Base-by-base conservation (phyloP, 2,888 invertebrate genomes). In the Anarsia innoxiella region DNA sequence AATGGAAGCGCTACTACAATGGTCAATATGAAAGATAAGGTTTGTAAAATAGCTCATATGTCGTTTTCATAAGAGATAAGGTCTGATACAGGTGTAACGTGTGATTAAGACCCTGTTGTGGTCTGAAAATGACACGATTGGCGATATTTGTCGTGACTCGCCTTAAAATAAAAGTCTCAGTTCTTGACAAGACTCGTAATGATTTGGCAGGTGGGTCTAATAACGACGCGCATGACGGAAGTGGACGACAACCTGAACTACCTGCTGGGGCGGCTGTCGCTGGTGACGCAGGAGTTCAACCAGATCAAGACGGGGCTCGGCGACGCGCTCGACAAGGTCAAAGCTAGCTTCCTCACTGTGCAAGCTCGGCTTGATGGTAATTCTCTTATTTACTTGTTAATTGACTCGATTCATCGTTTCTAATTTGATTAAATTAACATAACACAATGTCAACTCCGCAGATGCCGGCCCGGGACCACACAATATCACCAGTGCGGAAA, bases 271-370 rank as follows among this genome's bases (percentile, higher is more conserved):
- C 86, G 92, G 38, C 74, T 95, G 39, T 91, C 93, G 0, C 75
- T 95, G 4, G 92, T 94, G 19, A 93, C 93, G 1, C 93, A 93
- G 51, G 95, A 96, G 69, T 95, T 95, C 73, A 91, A 91, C 58
- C 88, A 89, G 57, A 93, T 95, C 46, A 93, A 94, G 64, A 77
- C 84, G 0, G 93, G 93, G 0, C 80, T 95, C 0, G 91, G 91
- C 0, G 87, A 89, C 9, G 91, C 93, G 0, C 66, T 95, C 36
- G 90, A 91, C 48, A 88, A 91, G 51, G 88, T 93, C 36, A 89
- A 90, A 52, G 86, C 86, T 14, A 90, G 89, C 39, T 89, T 91
- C 50, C 86, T 87, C 41, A 79, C 86, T 13, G 90, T 91, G 10
- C 88, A 91, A 38, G 45, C 52, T 2, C 60, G 56, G 42, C 39